phyloP scores from a whole-genome alignment of 2,888 invertebrate species.

The Metopia argyrocephala region DNA sequence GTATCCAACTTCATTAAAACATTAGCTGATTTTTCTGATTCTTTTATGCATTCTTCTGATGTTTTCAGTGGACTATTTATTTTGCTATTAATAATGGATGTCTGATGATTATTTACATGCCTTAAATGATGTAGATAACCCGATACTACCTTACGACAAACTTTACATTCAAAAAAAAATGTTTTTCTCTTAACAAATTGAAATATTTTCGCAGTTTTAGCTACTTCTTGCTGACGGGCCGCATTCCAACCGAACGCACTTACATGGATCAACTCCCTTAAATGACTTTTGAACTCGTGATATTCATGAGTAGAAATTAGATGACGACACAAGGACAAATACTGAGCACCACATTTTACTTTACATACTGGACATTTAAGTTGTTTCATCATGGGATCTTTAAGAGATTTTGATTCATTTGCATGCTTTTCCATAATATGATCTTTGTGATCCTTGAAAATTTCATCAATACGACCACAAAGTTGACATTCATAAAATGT shows the following conservation, averaged over 20 bases:
- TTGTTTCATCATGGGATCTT: constrained; percentile 67
- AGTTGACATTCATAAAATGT: constrained; percentile 68
- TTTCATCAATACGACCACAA: constrained; percentile 66
- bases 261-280: constrained; percentile 59
- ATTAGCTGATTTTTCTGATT: constrained; percentile 10
- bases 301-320: constrained; percentile 55
- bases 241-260: constrained; percentile 63
- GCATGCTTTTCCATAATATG: constrained; percentile 66
- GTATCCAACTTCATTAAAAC: constrained; percentile 11
- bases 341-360: constrained; percentile 61
- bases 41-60: constrained; percentile 19
- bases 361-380: constrained; percentile 67
- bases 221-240: constrained; percentile 56
- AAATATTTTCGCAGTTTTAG: constrained; percentile 63
- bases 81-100: no score
- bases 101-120: constrained; percentile 59
- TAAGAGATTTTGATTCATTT: constrained; percentile 65
- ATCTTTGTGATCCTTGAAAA: constrained; percentile 65
- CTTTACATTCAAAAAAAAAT: constrained; percentile 66
- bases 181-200: constrained; percentile 64
- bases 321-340: constrained; percentile 62
- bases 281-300: constrained; percentile 57
- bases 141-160: constrained; percentile 59
- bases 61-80: constrained; percentile 1
- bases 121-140: constrained; percentile 66